Evolutionary conservation across 2,113 vertebrate genomes (phyloP).

Genomic region (Xiphophorus hellerii): DNA sequence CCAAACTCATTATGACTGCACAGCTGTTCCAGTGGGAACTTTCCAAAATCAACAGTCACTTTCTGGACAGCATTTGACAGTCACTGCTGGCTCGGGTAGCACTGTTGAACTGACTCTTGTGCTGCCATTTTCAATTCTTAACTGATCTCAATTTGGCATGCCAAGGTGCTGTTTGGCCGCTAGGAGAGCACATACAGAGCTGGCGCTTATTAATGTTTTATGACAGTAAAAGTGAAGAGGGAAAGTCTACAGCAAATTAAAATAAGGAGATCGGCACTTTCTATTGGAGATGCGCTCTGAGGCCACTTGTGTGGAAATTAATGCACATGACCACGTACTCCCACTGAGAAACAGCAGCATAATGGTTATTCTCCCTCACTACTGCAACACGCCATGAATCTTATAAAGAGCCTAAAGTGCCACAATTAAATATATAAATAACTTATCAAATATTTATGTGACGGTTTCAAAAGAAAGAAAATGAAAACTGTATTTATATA

Average conservation of each 20-base stretch:
- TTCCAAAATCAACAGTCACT: conserved; percentile 66
- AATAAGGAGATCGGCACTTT: conserved; percentile 27
- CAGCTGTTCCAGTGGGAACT: conserved; percentile 63
- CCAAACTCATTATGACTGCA: conserved; percentile 68
- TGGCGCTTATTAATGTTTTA: conserved; percentile 18
- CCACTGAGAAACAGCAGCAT: conserved; percentile 39
- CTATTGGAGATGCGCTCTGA: conserved; percentile 10
- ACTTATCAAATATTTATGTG: too few relatives aligned
- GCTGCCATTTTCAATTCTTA: conserved; percentile 15
- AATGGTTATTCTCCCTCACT: conserved; percentile 45
- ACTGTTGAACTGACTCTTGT: conserved; percentile 6
- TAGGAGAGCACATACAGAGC: neutral
- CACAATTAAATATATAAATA: too few relatives aligned
- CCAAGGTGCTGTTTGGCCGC: conserved; percentile 1
- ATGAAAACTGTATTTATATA: too few relatives aligned
- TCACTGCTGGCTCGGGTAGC: neutral
- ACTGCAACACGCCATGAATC: conserved; percentile 53
- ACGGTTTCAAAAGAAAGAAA: too few relatives aligned
- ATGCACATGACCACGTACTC: conserved; percentile 36
- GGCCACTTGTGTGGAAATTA: conserved; percentile 39
- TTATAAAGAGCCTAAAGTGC: too few relatives aligned
- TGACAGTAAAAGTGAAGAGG: neutral
- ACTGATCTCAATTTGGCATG: conserved; percentile 43
- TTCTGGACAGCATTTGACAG: conserved; percentile 50
- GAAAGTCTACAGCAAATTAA: conserved; percentile 18